Evolutionary conservation across 2,797 vertebrate genomes (phyloP), one percentile per base, ranked within the genome.

Genomic region (Champsocephalus esox): DNA sequence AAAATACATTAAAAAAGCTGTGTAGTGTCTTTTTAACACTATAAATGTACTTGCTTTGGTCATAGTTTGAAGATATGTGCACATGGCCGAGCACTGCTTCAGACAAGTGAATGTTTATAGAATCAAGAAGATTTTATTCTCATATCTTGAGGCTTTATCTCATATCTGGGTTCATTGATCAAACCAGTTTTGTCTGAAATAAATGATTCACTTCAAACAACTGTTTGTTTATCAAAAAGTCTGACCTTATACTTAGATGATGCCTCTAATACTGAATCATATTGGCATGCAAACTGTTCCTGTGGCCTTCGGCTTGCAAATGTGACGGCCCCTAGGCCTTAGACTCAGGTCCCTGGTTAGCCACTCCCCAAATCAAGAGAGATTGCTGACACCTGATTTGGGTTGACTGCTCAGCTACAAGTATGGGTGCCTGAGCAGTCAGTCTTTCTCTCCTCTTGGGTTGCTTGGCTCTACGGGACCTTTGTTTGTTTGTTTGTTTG

Each of bases 201-300:
- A 52, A 74, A 86, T 71, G 58, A 81, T 83, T 81, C 58, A 81
- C 12, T 50, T 52, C 69, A 71, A 71, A 63, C 13, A 34, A 63
- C 12, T 13, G 12, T 60, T 61, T 81, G 58, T 72, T 77, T 50
- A 49, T 66, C 21, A 60, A 41, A 72, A 45, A 61, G 63, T 58
- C 32, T 60, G 11, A 38, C 55, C 56, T 70, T 19, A 34, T 65
- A 24, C 45, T 49, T 24, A 43, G 68, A 66, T 71, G 48, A n/a
- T 46, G 21, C 45, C 55, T 65, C 41, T 66, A 56, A 73, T 73
- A 49, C 16, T 6, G 21, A 46, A 1, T 38, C 34, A 38, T 38
- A 38, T 38, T 38, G 34, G 8, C 34, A 9, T 38, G 34, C 5
- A 38, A 38, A 38, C 54, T 19, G 64, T 16, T 52, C 59, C 34